Evolutionary conservation across 2,113 vertebrate genomes (phyloP).

Genomic region (Seriola rivoliana): DNA sequence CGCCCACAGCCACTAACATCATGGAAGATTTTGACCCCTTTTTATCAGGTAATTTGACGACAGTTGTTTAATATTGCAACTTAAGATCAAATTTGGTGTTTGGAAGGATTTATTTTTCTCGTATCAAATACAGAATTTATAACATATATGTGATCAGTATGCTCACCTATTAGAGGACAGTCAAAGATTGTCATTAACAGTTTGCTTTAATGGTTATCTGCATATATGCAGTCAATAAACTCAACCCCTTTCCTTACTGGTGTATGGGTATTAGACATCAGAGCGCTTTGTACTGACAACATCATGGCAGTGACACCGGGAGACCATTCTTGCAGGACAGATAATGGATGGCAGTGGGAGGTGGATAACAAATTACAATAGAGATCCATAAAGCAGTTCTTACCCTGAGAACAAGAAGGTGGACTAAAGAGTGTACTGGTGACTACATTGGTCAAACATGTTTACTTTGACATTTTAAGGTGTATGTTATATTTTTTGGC

Average conservation of each 20-base stretch:
- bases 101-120: background rate
- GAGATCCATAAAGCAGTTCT: background rate
- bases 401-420: conserved; percentile 15
- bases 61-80: background rate
- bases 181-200: background rate
- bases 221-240: background rate
- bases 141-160: background rate
- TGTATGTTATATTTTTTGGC: conserved; percentile 48
- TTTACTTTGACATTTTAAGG: conserved; percentile 24
- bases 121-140: background rate
- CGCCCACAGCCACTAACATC: conserved; percentile 48
- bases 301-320: background rate
- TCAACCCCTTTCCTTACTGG: background rate
- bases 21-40: conserved; percentile 52
- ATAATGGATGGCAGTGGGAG: background rate
- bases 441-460: conserved; percentile 15
- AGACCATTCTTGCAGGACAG: background rate
- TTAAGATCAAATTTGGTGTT: background rate
- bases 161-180: background rate
- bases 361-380: conserved; percentile 4
- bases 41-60: conserved; percentile 16
- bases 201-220: background rate
- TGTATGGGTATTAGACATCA: background rate
- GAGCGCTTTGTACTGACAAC: conserved; percentile 1
- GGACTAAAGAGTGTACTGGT: background rate